A percentile compares a stretch with the other conserved stretches of the same genome.
Evolutionary conservation across 2,797 vertebrate species (phyloP).

Genomic region (Octomys mimax): DNA sequence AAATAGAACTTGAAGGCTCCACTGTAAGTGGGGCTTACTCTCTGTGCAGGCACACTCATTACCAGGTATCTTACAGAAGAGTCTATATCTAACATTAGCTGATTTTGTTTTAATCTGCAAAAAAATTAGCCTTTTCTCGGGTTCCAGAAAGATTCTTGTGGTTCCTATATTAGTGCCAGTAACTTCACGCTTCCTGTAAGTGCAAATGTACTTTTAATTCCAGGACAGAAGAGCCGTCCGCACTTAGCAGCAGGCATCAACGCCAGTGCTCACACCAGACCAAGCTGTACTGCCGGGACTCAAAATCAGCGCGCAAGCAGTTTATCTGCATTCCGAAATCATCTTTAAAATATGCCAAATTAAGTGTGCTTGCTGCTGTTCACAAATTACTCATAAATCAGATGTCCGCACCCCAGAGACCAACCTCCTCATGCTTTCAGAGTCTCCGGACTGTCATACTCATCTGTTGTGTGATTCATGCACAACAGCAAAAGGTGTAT

Average conservation of each 20-base stretch:
- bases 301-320: constrained; percentile 79
- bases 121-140: not conserved
- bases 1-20: not conserved
- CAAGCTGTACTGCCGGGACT: constrained; percentile 51
- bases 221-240: constrained; percentile 26
- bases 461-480: not conserved
- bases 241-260: not conserved
- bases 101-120: not conserved
- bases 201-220: constrained; percentile 11
- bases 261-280: not conserved
- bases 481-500: not conserved
- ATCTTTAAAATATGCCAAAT: constrained; percentile 85
- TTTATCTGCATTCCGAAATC: constrained; percentile 81
- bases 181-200: not conserved
- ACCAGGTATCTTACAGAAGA: not conserved
- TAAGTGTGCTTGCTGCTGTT: constrained; percentile 81
- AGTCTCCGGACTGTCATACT: not conserved
- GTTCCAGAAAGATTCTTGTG: not conserved
- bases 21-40: not conserved
- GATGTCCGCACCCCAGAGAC: not conserved
- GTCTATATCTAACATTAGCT: not conserved
- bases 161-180: not conserved
- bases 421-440: not conserved
- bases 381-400: constrained; percentile 78
- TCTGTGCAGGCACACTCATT: not conserved